phyloP scores from a whole-genome alignment of 2,888 invertebrate species.

The Cerastis rubricosa region DNA sequence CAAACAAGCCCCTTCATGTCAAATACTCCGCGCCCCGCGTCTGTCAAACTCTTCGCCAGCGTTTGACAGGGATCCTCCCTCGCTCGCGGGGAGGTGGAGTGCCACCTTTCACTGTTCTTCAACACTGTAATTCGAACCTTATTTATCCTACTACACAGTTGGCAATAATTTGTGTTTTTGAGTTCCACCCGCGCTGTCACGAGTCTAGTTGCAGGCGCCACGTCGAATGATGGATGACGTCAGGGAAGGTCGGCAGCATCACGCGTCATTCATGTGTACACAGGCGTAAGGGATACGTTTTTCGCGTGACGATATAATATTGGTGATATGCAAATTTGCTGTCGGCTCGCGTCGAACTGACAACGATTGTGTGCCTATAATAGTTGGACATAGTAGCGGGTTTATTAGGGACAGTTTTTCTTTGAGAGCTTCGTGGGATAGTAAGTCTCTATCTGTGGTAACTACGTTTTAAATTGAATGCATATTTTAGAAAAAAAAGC shows the following conservation, averaged over 20 bases:
- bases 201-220: constrained; percentile 91
- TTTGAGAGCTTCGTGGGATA: not conserved
- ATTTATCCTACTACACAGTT: constrained; percentile 60
- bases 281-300: constrained; percentile 91
- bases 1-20: constrained; percentile 91
- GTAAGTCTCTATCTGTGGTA: not conserved
- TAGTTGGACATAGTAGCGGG: constrained; percentile 59
- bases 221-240: constrained; percentile 91
- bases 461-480: not conserved
- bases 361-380: constrained; percentile 68
- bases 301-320: constrained; percentile 91
- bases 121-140: constrained; percentile 66
- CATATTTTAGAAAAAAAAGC: not conserved
- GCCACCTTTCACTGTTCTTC: constrained; percentile 79
- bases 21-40: constrained; percentile 91
- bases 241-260: constrained; percentile 90
- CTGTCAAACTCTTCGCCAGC: constrained; percentile 91
- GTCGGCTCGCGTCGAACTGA: constrained; percentile 81
- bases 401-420: constrained; percentile 65
- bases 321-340: constrained; percentile 90
- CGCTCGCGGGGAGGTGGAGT: constrained; percentile 86
- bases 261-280: constrained; percentile 91
- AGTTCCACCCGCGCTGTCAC: constrained; percentile 83
- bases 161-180: constrained; percentile 55
- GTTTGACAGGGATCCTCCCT: constrained; percentile 91